A percentile compares a stretch with the other conserved stretches of the same genome.
Evolutionary conservation across 2,797 vertebrate genomes (phyloP).

Genomic region (Tachyglossus aculeatus): DNA sequence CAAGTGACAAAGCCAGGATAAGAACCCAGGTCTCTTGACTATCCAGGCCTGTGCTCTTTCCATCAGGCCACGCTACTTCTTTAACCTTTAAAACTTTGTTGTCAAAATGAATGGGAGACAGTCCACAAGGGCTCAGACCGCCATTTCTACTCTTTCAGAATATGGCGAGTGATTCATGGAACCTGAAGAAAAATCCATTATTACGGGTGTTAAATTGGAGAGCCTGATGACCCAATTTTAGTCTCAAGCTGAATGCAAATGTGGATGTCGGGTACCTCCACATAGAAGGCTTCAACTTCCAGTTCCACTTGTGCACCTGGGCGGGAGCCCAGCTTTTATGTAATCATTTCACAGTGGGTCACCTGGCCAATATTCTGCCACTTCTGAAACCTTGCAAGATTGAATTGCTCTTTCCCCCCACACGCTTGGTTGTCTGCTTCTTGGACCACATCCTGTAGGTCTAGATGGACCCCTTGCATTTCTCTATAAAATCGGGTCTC

Average conservation of each 20-base stretch:
- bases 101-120: neutral
- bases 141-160: neutral
- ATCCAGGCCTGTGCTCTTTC: too few relatives aligned
- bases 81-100: neutral
- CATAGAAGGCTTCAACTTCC: neutral
- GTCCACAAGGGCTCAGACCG: neutral
- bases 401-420: too few relatives aligned
- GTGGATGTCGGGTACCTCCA: constrained; percentile 19
- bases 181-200: neutral
- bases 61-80: neutral
- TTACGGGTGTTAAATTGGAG: neutral
- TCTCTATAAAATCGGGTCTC: too few relatives aligned
- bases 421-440: too few relatives aligned
- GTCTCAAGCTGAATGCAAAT: neutral
- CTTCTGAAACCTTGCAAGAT: neutral
- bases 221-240: neutral
- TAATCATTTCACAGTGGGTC: neutral
- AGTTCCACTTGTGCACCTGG: constrained; percentile 3
- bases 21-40: neutral
- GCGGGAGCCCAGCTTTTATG: neutral
- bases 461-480: too few relatives aligned
- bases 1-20: neutral
- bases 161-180: neutral
- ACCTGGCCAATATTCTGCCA: neutral
- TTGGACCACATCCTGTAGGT: too few relatives aligned